These are phyloP conservation scores for Empidonax alnorum DNA, from an alignment of 2,113 vertebrate genomes.

Conservation along the genomic window DNA sequence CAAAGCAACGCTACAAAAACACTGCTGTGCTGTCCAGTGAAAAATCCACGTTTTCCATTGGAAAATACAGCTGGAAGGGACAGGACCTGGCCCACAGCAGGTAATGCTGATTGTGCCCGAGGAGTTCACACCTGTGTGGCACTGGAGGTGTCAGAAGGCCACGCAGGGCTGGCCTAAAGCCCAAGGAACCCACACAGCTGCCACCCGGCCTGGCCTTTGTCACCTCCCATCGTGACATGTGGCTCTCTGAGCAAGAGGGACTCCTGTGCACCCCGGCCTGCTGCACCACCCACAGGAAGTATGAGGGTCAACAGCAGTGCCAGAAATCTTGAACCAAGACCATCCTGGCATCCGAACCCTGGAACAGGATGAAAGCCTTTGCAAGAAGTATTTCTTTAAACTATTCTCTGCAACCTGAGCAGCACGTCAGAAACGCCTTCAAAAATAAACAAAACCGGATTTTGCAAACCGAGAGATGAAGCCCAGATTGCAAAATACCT, in stretches of 20 bases:
- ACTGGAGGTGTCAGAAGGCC: not conserved
- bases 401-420: not conserved
- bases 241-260: not conserved
- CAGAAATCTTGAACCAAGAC: not conserved
- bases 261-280: not conserved
- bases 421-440: not conserved
- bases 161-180: not conserved
- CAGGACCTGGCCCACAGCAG: not conserved
- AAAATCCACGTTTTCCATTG: not conserved
- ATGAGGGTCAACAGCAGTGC: not conserved
- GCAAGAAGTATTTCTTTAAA: not conserved
- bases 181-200: not conserved
- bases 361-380: not conserved
- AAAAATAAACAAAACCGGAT: not conserved
- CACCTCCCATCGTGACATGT: fast-evolving
- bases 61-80: not conserved
- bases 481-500: not conserved
- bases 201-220: not conserved
- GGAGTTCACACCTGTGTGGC: not conserved
- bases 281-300: not conserved
- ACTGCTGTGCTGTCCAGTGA: not conserved
- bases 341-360: not conserved
- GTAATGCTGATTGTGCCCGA: not conserved
- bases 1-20: not conserved
- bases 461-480: not conserved